These are phyloP conservation scores for Podarcis cretensis DNA, from an alignment of 2,113 vertebrate genomes.

Conservation along the genomic window DNA sequence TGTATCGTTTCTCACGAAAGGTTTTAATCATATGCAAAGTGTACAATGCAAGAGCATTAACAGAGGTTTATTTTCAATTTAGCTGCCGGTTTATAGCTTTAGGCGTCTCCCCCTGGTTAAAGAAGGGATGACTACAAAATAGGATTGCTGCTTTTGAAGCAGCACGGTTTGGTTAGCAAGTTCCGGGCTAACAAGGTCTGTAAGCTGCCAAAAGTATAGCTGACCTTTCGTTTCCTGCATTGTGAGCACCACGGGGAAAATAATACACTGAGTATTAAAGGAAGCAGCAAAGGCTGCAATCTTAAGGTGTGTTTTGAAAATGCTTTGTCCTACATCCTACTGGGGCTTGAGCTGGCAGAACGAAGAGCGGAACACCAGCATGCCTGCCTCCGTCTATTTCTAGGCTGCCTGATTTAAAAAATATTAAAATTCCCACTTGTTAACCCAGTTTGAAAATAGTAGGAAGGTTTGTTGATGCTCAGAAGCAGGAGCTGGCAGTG, in stretches of 20 bases:
- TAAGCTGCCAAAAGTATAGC: slow-evolving; percentile 72
- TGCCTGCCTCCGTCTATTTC: too few species aligned
- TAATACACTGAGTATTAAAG: slow-evolving; percentile 58
- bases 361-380: too few species aligned
- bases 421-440: too few species aligned
- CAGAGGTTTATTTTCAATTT: slow-evolving; percentile 65
- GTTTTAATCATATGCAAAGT: slow-evolving; percentile 68
- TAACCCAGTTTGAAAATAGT: too few species aligned
- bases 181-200: slow-evolving; percentile 69
- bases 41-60: slow-evolving; percentile 63
- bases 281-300: slow-evolving; percentile 36
- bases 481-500: too few species aligned
- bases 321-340: too few species aligned
- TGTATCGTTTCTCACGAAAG: slow-evolving; percentile 71
- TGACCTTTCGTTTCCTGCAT: slow-evolving; percentile 61
- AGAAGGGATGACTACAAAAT: slow-evolving; percentile 55
- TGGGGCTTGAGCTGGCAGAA: too few species aligned
- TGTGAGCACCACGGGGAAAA: slow-evolving; percentile 67
- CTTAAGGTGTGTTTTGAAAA: too few species aligned
- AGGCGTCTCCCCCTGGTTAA: slow-evolving; percentile 49
- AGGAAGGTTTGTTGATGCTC: too few species aligned
- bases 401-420: too few species aligned
- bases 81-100: slow-evolving; percentile 74
- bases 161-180: slow-evolving; percentile 73
- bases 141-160: slow-evolving; percentile 60